phyloP scores from a whole-genome alignment of 2,113 vertebrate species.

The Gnathonemus longibarbis region DNA sequence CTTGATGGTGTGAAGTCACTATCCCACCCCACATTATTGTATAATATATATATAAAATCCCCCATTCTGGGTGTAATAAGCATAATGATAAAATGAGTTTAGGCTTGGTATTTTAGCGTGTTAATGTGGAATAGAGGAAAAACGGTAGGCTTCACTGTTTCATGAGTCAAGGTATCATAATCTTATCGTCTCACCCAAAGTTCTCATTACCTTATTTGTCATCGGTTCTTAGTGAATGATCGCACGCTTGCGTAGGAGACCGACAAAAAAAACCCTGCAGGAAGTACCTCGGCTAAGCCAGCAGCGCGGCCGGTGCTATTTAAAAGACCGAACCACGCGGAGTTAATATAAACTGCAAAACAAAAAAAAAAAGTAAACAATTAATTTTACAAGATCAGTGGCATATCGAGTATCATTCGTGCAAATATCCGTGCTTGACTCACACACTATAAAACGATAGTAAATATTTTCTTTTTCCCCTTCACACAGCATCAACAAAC shows the following conservation, averaged over 20 bases:
- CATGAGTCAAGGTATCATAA: neutral
- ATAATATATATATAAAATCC: neutral
- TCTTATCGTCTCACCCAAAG: neutral
- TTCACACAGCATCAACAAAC: neutral
- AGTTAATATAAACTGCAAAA: neutral
- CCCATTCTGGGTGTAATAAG: neutral
- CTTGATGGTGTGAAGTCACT: neutral
- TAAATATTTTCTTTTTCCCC: neutral
- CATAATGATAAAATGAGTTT: neutral
- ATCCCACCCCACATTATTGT: neutral
- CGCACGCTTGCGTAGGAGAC: neutral
- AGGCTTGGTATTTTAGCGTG: neutral
- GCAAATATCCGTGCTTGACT: neutral
- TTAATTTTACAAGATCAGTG: neutral
- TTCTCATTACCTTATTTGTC: neutral
- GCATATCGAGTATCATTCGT: neutral
- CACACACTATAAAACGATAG: neutral
- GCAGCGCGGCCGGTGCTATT: neutral
- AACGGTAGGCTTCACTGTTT: neutral
- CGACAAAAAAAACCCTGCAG: neutral
- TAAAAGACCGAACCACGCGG: neutral
- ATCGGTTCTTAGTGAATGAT: neutral
- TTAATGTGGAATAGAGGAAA: neutral
- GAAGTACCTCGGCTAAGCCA: neutral
- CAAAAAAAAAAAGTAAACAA: neutral